These are phyloP conservation scores for Archocentrus centrarchus DNA, from an alignment of 2,113 vertebrate genomes.

Conservation along the genomic window DNA sequence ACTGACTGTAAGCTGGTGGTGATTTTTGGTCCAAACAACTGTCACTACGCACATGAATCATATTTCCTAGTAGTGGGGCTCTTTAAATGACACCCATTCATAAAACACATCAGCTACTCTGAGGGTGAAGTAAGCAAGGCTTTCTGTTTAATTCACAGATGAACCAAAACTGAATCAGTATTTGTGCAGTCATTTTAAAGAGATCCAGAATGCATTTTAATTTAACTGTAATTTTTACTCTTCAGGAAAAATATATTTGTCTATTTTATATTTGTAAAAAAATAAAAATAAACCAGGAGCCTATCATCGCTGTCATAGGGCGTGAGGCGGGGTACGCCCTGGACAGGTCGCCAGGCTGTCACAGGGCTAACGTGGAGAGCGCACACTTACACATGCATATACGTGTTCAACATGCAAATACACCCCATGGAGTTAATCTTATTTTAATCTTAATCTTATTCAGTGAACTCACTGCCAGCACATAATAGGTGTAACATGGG, in stretches of 20 bases:
- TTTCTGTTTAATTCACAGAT: not conserved
- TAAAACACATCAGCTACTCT: not conserved
- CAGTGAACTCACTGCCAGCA: not conserved
- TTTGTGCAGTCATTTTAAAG: not conserved
- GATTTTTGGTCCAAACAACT: constrained; percentile 46
- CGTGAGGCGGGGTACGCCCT: no score
- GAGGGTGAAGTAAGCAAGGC: not conserved
- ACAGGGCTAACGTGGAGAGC: no score
- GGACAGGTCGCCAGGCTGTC: no score
- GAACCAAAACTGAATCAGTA: not conserved
- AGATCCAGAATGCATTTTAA: not conserved
- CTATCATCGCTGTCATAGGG: no score
- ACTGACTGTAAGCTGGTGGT: constrained; percentile 23
- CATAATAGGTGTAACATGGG: not conserved
- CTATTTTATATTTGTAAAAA: no score
- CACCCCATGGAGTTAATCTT: not conserved
- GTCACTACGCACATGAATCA: constrained; percentile 51
- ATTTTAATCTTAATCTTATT: not conserved
- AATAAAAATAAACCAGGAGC: no score
- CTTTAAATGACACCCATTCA: constrained; percentile 15
- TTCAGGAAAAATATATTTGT: no score
- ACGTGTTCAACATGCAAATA: not conserved
- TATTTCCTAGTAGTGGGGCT: constrained; percentile 4
- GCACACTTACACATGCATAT: no score
- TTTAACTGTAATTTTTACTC: no score